Evolutionary conservation across 2,888 invertebrate species (phyloP).

Genomic region (Sarcophaga caerulescens): DNA sequence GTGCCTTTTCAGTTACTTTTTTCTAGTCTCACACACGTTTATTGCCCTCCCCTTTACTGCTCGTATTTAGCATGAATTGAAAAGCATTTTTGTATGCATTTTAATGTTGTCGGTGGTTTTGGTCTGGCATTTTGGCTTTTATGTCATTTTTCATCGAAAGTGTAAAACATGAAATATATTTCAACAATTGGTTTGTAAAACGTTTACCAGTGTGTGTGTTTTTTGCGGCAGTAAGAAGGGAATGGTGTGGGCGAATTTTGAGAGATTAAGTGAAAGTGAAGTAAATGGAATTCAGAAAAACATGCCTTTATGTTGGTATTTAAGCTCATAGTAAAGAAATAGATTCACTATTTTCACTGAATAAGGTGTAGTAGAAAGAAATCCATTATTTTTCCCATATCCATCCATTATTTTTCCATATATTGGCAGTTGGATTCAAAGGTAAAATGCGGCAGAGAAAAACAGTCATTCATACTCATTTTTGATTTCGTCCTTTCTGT

Average conservation of each 20-base stretch:
- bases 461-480: too few relatives aligned
- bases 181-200: slow-evolving; percentile 65
- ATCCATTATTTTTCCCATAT: too few relatives aligned
- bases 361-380: too few relatives aligned
- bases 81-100: slow-evolving; percentile 59
- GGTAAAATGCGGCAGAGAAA: too few relatives aligned
- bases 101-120: slow-evolving; percentile 7
- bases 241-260: slow-evolving; percentile 54
- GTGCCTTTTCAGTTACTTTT: slow-evolving; percentile 17
- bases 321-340: too few relatives aligned
- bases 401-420: too few relatives aligned
- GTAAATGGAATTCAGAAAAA: not conserved
- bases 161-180: slow-evolving; percentile 69
- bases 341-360: too few relatives aligned
- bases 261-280: slow-evolving; percentile 56
- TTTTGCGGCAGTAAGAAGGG: not conserved
- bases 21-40: not conserved
- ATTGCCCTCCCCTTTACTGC: not conserved
- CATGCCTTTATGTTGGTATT: too few relatives aligned
- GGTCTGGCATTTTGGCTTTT: slow-evolving; percentile 74
- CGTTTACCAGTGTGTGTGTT: slow-evolving; percentile 17
- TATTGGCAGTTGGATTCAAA: too few relatives aligned
- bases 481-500: too few relatives aligned
- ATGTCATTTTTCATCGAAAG: slow-evolving; percentile 77
- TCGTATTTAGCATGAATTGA: slow-evolving; percentile 34